Evolutionary conservation across 2,888 invertebrate species (phyloP).

Genomic region (Eupithecia pulchellata): DNA sequence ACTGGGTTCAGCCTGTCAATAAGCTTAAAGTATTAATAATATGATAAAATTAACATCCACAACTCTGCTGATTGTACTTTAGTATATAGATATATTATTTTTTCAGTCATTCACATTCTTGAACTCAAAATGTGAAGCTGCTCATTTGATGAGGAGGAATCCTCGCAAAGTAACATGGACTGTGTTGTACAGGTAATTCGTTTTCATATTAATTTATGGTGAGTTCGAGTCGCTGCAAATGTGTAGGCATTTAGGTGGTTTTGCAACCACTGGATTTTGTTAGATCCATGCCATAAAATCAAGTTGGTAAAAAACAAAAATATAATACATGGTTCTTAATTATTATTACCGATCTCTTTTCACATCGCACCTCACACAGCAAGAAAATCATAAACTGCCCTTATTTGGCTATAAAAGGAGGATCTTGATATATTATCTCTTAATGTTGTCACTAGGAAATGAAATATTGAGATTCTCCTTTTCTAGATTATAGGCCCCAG

Average conservation of each 20-base stretch:
- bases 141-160: slow-evolving; percentile 98
- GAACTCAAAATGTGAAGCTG: slow-evolving; percentile 98
- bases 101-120: slow-evolving; percentile 96
- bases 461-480: too few species aligned
- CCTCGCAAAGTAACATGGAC: slow-evolving; percentile 99
- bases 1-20: too few species aligned
- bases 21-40: too few species aligned
- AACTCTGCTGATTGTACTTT: neutral
- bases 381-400: too few species aligned
- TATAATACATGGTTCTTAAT: too few species aligned
- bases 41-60: neutral
- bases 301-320: neutral
- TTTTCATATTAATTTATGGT: neutral
- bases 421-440: too few species aligned
- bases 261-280: neutral
- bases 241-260: neutral
- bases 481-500: too few species aligned
- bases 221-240: neutral
- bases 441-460: too few species aligned
- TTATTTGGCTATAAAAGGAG: too few species aligned
- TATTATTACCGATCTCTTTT: too few species aligned
- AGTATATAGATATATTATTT: neutral
- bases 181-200: slow-evolving; percentile 93
- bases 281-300: neutral
- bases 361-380: too few species aligned